Base-by-base conservation (phyloP, 2,888 invertebrate species). In the Disparrhopalites patrizii region DNA sequence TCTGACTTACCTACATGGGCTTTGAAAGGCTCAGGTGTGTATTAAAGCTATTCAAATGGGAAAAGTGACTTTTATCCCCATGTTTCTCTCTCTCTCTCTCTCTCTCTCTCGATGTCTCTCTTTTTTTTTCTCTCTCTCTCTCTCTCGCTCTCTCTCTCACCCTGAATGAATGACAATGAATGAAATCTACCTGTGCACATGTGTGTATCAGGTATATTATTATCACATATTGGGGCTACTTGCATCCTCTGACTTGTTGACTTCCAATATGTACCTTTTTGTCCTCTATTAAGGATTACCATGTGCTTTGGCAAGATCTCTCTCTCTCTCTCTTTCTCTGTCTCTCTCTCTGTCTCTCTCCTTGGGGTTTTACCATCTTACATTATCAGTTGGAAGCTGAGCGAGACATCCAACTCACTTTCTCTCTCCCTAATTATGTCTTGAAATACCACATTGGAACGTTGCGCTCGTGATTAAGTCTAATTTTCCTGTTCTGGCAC, bases 131-230 rank as follows among this genome's bases (percentile, higher is more conserved):
- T n/a, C n/a, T n/a, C n/a, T n/a, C n/a, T n/a, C n/a, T n/a, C n/a
- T n/a, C n/a, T n/a, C n/a, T n/a, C n/a, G n/a, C n/a, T n/a, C n/a
- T n/a, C n/a, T n/a, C n/a, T n/a, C n/a, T n/a, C n/a, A n/a, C n/a
- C n/a, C n/a, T 54, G 54, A 54, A 54, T 54, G 54, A 31, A 54
- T 54, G 54, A 28, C 30, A 54, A 28, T 54, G 8, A 54, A 54
- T 54, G 54, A 54, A 54, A 30, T 40, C 40, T 10, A 40, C 40
- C 40, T 40, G 40, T 40, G 40, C 40, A 18, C 36, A 33, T 15
- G 15, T 33, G 7, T 33, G 36, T 33, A 33, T 15, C 36, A 18
- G 40, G 4, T 40, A 18, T 40, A 40, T 18, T 3, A 3, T 10
- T 40, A n/a, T n/a, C n/a, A 40, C 7, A 36, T 18, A 3, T 40